Base-by-base conservation (phyloP, 2,797 vertebrate genomes). In the Paguma larvata region DNA sequence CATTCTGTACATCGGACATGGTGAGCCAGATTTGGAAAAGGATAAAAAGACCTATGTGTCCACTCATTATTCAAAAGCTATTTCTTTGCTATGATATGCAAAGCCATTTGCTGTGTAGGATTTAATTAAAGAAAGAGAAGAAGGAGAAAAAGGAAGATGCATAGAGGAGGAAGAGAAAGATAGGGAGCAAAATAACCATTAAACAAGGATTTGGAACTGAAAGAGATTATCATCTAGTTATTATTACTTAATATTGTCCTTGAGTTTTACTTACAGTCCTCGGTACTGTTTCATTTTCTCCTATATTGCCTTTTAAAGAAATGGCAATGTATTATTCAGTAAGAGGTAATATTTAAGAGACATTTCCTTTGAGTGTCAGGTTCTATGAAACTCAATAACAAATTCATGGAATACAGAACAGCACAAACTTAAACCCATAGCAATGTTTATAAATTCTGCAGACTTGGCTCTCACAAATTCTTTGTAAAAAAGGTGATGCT, bases 341-440 rank as follows among this genome's bases (percentile, higher is more conserved):
- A 32, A 92, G 79, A 89, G 73, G 41, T 88, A 95, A 97, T 97
- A 93, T 91, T 92, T 96, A 94, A 85, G 62, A 95, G 21, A 79
- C 14, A 89, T 90, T 95, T 94, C 59, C 77, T 97, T 85, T 83
- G 67, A 79, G 32, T 85, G 82, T 97, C 82, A 95, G 77, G 93
- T 38, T 89, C 89, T 89, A 87, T 95, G 51, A 96, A 95, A 79
- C 38, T 94, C 92, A 96, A 14, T 77, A 93, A 94, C n/a, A 93
- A 96, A 92, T 51, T 92, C 68, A 56, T 34, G 11, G 23, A 95
- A 85, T 90, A 97, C 56, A 97, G 70, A 97, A 85, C 11, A 85
- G 6, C 15, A 85, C 72, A 78, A 89, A n/a, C 30, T 91, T 68
- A 97, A 89, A 83, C 62, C 32, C 48, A 79, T 1, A 86, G 67